Evolutionary conservation across 2,797 vertebrate species (phyloP).

Genomic region (Eulemur rubriventer): DNA sequence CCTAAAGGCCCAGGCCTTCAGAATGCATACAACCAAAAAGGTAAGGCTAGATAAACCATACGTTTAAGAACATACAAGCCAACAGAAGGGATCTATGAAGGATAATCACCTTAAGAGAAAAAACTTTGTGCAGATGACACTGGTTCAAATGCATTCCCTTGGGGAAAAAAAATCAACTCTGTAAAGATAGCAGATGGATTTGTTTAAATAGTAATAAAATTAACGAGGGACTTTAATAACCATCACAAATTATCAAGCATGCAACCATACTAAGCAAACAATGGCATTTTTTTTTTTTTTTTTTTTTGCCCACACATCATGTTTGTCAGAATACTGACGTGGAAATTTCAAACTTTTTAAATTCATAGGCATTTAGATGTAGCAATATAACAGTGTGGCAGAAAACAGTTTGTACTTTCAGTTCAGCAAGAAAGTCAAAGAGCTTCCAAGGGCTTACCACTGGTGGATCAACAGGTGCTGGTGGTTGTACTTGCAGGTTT

Average conservation of each 20-base stretch:
- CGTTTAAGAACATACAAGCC: conserved; percentile 75
- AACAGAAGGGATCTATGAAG: conserved; percentile 77
- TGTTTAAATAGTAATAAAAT: conserved; percentile 83
- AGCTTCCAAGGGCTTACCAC: conserved; percentile 86
- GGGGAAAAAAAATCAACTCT: conserved; percentile 83
- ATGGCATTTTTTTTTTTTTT: conserved; percentile 11
- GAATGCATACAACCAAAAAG: conserved; percentile 65
- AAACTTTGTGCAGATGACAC: conserved; percentile 82
- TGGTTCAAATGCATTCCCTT: conserved; percentile 83
- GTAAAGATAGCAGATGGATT: conserved; percentile 82
- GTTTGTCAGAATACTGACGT: conserved; percentile 57
- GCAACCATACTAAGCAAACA: conserved; percentile 73
- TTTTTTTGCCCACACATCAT: conserved; percentile 52
- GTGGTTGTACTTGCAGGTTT: conserved; percentile 93
- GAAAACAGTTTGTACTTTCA: conserved; percentile 61
- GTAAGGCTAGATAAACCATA: conserved; percentile 71
- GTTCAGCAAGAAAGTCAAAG: conserved; percentile 77
- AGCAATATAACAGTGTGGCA: conserved; percentile 24
- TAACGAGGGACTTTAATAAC: conserved; percentile 79
- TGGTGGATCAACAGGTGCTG: conserved; percentile 85
- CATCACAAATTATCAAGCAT: conserved; percentile 80
- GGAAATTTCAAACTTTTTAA: conserved; percentile 64
- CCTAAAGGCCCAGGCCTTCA: conserved; percentile 50
- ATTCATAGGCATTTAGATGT: conserved; percentile 60
- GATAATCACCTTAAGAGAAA: conserved; percentile 84